A percentile compares a stretch with the other conserved stretches of the same genome.
phyloP scores from a whole-genome alignment of 2,888 invertebrate genomes.

The Latrodectus elegans region DNA sequence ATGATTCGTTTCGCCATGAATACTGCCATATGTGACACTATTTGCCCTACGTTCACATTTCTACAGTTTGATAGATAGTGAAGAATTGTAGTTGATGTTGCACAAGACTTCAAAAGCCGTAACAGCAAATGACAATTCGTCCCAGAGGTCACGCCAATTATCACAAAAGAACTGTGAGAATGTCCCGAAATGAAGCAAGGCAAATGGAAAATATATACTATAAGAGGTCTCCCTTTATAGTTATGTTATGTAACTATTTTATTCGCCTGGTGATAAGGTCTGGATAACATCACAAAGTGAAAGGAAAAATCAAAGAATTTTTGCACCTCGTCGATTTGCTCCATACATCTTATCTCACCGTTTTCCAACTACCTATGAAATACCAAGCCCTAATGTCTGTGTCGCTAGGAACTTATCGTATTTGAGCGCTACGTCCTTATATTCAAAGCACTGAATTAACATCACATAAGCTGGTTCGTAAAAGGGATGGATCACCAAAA shows the following conservation, averaged over 20 bases:
- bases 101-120: not conserved
- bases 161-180: not conserved
- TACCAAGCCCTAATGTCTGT: not conserved
- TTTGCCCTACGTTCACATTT: not conserved
- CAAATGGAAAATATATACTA: not conserved
- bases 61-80: constrained; percentile 6
- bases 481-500: not conserved
- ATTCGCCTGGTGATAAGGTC: constrained; percentile 2
- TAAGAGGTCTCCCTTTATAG: too few relatives aligned
- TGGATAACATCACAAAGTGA: constrained; percentile 1
- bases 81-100: not conserved
- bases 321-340: not conserved
- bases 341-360: not conserved
- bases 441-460: not conserved
- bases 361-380: not conserved
- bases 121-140: too few relatives aligned
- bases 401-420: not conserved
- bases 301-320: not conserved
- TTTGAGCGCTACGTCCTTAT: not conserved
- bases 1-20: constrained; percentile 8
- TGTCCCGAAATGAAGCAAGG: constrained; percentile 7
- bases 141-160: too few relatives aligned
- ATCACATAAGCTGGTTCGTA: not conserved
- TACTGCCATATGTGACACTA: constrained; percentile 8
- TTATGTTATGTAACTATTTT: not conserved